Percentiles rank a stretch among this genome's conserved stretches.
Evolutionary conservation across 2,888 invertebrate genomes (phyloP).

Genomic region (Tanypteryx hageni): DNA sequence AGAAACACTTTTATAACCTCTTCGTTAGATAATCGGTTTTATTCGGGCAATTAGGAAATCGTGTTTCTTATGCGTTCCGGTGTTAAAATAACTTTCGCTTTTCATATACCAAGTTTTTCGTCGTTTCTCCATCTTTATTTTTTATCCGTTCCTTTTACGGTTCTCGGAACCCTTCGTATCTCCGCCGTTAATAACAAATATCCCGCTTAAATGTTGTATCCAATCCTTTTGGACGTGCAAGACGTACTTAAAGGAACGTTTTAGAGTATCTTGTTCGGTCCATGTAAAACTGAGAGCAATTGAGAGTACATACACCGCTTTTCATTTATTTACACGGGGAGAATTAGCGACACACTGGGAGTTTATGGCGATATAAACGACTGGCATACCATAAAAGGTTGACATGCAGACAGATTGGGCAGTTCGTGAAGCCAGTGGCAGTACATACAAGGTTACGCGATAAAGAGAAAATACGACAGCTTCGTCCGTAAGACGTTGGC

Average conservation of each 20-base stretch:
- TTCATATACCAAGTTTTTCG: too few species aligned
- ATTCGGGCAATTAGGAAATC: not conserved
- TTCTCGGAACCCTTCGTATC: too few species aligned
- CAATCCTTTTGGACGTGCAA: too few species aligned
- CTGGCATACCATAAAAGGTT: not conserved
- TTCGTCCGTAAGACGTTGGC: conserved; percentile 1
- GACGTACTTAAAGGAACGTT: too few species aligned
- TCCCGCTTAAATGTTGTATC: too few species aligned
- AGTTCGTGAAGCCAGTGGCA: conserved; percentile 10
- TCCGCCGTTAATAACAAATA: too few species aligned
- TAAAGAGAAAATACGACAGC: not conserved
- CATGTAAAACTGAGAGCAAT: too few species aligned
- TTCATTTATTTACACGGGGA: not conserved
- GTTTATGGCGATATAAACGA: not conserved
- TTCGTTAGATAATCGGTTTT: not conserved
- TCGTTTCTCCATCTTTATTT: too few species aligned
- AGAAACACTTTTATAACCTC: not conserved
- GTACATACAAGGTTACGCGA: conserved; percentile 34
- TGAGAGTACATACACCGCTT: not conserved
- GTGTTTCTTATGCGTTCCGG: not conserved
- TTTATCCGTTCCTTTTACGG: too few species aligned
- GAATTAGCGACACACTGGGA: not conserved
- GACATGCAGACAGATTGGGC: conserved; percentile 5
- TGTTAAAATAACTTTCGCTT: too few species aligned
- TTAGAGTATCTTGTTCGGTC: too few species aligned